Conservation (phyloP, 2,797 vertebrate genomes). For the Taenioides sp. region DNA sequence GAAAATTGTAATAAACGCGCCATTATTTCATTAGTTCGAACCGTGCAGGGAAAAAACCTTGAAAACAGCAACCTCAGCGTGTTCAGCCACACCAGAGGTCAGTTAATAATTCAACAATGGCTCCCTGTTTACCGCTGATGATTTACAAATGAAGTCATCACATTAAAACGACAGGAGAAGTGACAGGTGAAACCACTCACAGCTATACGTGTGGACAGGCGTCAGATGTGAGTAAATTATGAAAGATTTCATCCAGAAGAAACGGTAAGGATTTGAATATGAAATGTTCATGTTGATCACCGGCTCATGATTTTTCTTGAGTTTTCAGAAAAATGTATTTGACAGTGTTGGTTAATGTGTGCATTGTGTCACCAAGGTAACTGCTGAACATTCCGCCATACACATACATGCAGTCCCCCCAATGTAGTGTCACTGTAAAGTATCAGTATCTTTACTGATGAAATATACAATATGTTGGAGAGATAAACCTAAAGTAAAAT, state of each 20-base stretch:
- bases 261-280: no score
- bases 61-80: not conserved
- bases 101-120: conserved; percentile 31
- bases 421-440: no score
- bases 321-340: no score
- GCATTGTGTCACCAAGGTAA: no score
- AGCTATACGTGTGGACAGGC: not conserved
- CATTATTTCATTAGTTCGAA: conserved; percentile 8
- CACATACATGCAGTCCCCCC: no score
- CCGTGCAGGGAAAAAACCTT: not conserved
- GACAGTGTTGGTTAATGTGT: no score
- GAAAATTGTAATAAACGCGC: not conserved
- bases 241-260: not conserved
- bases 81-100: not conserved
- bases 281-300: no score
- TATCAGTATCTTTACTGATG: no score
- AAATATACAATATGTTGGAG: no score
- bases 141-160: conserved; percentile 18
- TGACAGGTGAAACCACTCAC: not conserved
- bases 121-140: not conserved
- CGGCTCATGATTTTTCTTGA: no score
- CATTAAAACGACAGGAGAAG: conserved; percentile 11
- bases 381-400: no score
- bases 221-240: conserved; percentile 20
- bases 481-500: no score